phyloP scores from a whole-genome alignment of 2,888 invertebrate genomes.

The Nudaria mundana region DNA sequence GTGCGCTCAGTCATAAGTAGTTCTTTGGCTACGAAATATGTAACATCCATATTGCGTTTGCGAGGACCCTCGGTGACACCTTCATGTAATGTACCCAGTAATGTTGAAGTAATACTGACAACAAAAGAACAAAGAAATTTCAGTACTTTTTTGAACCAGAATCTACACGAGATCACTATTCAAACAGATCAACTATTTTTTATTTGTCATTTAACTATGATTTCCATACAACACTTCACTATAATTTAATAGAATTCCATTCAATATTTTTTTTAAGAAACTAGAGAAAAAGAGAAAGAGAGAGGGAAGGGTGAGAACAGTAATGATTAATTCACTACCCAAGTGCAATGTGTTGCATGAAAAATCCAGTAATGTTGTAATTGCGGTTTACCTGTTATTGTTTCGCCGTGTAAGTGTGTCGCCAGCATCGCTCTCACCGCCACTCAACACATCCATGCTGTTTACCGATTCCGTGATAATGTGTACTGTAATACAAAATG shows the following conservation, averaged over 20 bases:
- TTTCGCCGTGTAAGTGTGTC: constrained; percentile 70
- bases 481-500: constrained; percentile 42
- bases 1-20: constrained; percentile 97
- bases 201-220: too few relatives aligned
- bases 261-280: too few relatives aligned
- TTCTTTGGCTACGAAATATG: constrained; percentile 94
- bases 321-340: too few relatives aligned
- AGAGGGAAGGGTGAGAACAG: too few relatives aligned
- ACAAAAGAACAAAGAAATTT: background rate
- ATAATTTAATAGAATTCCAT: too few relatives aligned
- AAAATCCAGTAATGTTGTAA: too few relatives aligned
- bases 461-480: constrained; percentile 69
- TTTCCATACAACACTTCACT: too few relatives aligned
- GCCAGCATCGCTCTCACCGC: constrained; percentile 73
- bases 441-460: constrained; percentile 75
- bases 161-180: background rate
- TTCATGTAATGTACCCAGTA: constrained; percentile 47
- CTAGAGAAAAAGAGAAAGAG: too few relatives aligned
- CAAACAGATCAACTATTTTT: background rate
- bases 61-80: constrained; percentile 42
- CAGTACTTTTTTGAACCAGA: too few relatives aligned
- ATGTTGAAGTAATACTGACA: constrained; percentile 57
- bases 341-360: too few relatives aligned
- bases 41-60: constrained; percentile 54
- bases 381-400: constrained; percentile 74